Percentiles rank a stretch among this genome's conserved stretches.
Conservation (phyloP, 2,797 vertebrate species). For the Acestrorhynchus altus region DNA sequence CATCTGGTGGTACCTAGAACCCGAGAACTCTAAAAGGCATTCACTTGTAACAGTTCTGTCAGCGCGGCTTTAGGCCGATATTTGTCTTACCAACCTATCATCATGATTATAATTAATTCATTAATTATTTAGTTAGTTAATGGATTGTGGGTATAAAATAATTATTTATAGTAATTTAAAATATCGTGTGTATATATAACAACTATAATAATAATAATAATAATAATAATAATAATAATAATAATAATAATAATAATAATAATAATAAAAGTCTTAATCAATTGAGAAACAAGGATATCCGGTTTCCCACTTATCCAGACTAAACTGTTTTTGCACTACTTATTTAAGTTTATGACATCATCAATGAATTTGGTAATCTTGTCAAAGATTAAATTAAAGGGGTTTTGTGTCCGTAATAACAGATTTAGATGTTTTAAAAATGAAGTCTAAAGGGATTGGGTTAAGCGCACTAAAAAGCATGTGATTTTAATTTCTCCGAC, state of each 20-base stretch:
- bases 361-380: slow-evolving; percentile 82
- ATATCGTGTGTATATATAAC: too few relatives aligned
- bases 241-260: slow-evolving; percentile 15
- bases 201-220: neutral
- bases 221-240: neutral
- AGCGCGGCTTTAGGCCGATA: too few relatives aligned
- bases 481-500: slow-evolving; percentile 82
- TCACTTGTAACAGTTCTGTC: too few relatives aligned
- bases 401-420: slow-evolving; percentile 78
- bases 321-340: slow-evolving; percentile 75
- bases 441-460: slow-evolving; percentile 79
- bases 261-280: slow-evolving; percentile 49
- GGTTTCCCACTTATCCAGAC: slow-evolving; percentile 74
- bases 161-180: too few relatives aligned
- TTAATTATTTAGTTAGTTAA: too few relatives aligned
- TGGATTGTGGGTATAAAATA: too few relatives aligned
- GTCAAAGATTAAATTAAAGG: slow-evolving; percentile 82
- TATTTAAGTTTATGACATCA: slow-evolving; percentile 82
- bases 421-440: slow-evolving; percentile 81
- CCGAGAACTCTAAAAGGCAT: too few relatives aligned
- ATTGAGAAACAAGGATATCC: slow-evolving; percentile 69
- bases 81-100: too few relatives aligned
- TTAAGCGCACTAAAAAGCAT: slow-evolving; percentile 80
- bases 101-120: neutral
- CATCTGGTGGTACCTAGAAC: too few relatives aligned